Percentiles rank a stretch among this genome's conserved stretches.
These are phyloP conservation scores for Drosophila rufa DNA, from an alignment of 1,140 invertebrate species.

Conservation along the genomic window DNA sequence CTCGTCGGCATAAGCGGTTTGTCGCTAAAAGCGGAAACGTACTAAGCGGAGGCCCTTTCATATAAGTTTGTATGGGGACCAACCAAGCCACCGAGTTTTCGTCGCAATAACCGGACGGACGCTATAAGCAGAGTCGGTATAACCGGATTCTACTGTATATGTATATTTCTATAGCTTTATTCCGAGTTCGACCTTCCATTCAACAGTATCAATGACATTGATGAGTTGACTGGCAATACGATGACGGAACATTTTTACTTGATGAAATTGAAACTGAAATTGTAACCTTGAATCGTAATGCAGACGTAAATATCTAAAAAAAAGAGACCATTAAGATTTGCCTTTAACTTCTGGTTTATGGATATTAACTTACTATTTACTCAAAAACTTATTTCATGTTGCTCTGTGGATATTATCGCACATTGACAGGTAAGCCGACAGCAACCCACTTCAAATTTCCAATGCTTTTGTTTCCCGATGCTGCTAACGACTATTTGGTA, in stretches of 20 bases:
- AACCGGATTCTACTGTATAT: too few species aligned
- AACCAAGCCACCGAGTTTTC: too few species aligned
- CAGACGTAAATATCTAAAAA: neutral
- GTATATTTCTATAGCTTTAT: neutral
- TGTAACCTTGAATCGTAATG: neutral
- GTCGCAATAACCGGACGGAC: too few species aligned
- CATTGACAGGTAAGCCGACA: constrained; percentile 4
- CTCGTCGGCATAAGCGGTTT: too few species aligned
- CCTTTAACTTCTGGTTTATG: neutral
- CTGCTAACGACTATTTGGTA: constrained; percentile 26
- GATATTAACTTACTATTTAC: neutral
- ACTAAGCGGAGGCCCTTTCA: too few species aligned
- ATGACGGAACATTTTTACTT: neutral
- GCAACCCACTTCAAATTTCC: too few species aligned
- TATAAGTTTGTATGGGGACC: too few species aligned
- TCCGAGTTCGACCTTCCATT: neutral
- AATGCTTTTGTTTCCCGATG: neutral
- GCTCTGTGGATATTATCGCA: neutral
- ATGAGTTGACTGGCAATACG: neutral
- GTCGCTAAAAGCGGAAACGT: too few species aligned
- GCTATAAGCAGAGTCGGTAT: too few species aligned
- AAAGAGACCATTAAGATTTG: neutral
- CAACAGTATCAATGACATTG: neutral
- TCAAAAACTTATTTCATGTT: constrained; percentile 4
- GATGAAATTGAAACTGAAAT: neutral